A percentile compares a stretch with the other conserved stretches of the same genome.
phyloP scores from a whole-genome alignment of 2,797 vertebrate genomes.

The Momotus momota region DNA sequence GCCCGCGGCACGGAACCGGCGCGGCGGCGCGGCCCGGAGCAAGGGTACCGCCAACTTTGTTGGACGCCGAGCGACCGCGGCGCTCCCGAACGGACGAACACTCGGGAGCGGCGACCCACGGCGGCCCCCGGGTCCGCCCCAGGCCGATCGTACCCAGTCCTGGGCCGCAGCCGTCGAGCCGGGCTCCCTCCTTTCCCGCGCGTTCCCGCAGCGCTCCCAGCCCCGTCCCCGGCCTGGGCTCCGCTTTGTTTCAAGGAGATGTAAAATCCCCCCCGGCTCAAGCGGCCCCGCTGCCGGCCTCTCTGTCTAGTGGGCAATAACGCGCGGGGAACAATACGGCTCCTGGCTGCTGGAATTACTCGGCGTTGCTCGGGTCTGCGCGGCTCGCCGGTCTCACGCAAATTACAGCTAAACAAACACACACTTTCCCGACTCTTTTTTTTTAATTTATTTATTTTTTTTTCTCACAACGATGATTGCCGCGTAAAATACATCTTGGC shows the following conservation, averaged over 20 bases:
- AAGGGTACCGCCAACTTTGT: background rate
- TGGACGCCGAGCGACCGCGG: background rate
- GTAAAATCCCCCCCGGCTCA: background rate
- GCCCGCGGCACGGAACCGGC: background rate
- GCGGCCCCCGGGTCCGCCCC: background rate
- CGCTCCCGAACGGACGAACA: background rate
- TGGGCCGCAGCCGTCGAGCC: background rate
- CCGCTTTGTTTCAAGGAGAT: background rate
- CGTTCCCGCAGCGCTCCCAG: background rate
- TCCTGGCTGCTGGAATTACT: background rate
- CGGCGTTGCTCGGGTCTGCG: background rate
- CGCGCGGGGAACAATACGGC: background rate
- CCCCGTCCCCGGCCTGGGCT: background rate
- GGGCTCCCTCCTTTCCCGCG: background rate
- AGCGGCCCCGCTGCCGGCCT: background rate
- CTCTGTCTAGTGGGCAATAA: background rate
- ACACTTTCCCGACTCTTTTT: background rate
- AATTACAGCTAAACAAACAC: background rate
- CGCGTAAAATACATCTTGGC: background rate
- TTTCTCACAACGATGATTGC: background rate
- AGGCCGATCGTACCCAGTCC: background rate
- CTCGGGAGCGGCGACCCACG: background rate
- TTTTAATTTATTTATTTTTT: background rate
- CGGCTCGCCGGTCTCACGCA: background rate
- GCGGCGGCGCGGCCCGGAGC: background rate